phyloP scores from a whole-genome alignment of 2,113 vertebrate species.

The Pyrgilauda ruficollis region DNA sequence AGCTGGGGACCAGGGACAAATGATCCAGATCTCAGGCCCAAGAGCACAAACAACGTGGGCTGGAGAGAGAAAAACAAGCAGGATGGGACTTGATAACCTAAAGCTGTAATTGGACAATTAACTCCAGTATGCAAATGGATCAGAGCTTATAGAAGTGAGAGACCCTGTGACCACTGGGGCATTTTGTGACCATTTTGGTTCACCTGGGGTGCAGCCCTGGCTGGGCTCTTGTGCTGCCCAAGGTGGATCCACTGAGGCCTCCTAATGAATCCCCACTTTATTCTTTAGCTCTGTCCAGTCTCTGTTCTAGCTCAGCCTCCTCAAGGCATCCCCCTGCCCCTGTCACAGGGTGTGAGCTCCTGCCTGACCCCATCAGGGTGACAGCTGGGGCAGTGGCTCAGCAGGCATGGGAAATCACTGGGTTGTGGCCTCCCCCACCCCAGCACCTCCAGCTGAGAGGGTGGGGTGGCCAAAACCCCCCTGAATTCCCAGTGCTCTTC shows the following conservation, averaged over 20 bases:
- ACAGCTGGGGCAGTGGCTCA: neutral
- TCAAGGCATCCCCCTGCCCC: neutral
- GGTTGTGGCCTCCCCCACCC: neutral
- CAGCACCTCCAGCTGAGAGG: neutral
- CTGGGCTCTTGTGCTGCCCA: neutral
- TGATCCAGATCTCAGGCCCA: no score
- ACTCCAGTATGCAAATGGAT: no score
- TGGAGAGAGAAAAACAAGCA: no score
- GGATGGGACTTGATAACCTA: no score
- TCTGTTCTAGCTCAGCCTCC: neutral
- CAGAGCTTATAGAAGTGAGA: no score
- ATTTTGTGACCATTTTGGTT: neutral
- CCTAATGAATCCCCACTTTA: neutral
- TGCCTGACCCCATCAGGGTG: neutral
- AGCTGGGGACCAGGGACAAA: no score
- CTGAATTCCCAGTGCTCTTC: neutral
- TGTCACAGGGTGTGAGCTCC: fast-evolving
- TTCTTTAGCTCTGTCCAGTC: neutral
- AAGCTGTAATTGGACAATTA: no score
- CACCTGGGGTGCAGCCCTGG: neutral
- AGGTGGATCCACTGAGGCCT: neutral
- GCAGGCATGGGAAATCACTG: neutral
- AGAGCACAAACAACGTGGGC: no score
- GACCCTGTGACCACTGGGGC: no score
- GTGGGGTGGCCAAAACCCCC: fast-evolving